Percentiles rank a stretch among this genome's conserved stretches.
Evolutionary conservation across 2,888 invertebrate genomes (phyloP).

Genomic region (Chrysolina americana): DNA sequence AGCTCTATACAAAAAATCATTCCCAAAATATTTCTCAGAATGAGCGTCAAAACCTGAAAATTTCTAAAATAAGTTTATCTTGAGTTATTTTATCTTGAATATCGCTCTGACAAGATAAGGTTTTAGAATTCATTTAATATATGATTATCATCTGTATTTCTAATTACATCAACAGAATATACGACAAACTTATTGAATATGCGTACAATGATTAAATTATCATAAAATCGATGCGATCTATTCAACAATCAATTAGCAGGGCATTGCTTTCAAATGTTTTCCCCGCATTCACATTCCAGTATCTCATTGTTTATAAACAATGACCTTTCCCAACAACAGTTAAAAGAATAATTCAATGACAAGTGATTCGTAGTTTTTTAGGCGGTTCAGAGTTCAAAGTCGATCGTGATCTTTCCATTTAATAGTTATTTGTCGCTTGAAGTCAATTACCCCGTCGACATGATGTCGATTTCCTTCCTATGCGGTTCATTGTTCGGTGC

Average conservation of each 20-base stretch:
- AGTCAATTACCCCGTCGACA: slow-evolving; percentile 1
- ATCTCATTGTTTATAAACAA: slow-evolving; percentile 20
- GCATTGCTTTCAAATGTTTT: slow-evolving; percentile 5
- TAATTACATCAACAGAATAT: not conserved
- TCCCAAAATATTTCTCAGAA: no score
- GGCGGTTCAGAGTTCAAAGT: slow-evolving; percentile 12
- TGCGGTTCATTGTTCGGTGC: slow-evolving; percentile 3
- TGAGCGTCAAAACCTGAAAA: no score
- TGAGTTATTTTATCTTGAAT: no score
- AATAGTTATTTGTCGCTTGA: not conserved
- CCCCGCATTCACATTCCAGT: not conserved
- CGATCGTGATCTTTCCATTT: slow-evolving; percentile 8
- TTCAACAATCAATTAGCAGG: slow-evolving; percentile 11
- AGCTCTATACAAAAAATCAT: no score
- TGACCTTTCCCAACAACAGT: slow-evolving; percentile 14
- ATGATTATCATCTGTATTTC: not conserved
- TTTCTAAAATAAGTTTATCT: no score
- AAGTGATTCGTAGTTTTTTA: slow-evolving; percentile 15
- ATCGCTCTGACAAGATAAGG: not conserved
- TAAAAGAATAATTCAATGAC: slow-evolving; percentile 11
- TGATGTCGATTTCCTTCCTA: slow-evolving; percentile 1
- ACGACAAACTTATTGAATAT: not conserved
- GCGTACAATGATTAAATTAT: not conserved
- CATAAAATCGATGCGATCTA: not conserved
- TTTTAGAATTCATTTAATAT: not conserved